These are phyloP conservation scores for Neolamprologus sp. DNA, from an alignment of 2,113 vertebrate species.

Conservation along the genomic window DNA sequence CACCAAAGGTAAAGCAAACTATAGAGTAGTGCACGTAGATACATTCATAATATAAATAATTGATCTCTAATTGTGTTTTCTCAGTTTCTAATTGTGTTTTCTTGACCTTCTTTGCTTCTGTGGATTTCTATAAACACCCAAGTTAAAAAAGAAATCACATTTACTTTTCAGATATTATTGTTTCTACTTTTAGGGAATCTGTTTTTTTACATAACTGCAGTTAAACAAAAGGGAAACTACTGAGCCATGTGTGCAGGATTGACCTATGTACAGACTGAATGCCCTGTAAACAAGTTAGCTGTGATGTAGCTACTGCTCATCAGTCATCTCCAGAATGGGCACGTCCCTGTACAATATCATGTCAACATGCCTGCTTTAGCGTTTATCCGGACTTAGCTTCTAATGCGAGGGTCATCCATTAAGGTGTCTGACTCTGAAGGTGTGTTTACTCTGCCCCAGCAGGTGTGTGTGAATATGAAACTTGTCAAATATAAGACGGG, in stretches of 20 bases:
- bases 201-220: background rate
- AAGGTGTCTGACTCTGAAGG: constrained; percentile 53
- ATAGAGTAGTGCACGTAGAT: background rate
- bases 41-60: background rate
- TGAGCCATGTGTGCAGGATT: background rate
- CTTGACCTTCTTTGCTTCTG: background rate
- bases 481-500: constrained; percentile 58
- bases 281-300: background rate
- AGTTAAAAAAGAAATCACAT: background rate
- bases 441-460: constrained; percentile 59
- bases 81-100: background rate
- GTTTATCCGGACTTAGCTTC: constrained; percentile 35
- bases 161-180: background rate
- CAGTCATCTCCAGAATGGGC: constrained; percentile 12
- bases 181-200: background rate
- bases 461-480: constrained; percentile 68
- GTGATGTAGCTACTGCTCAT: constrained; percentile 20
- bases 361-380: constrained; percentile 18
- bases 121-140: background rate
- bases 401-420: constrained; percentile 61
- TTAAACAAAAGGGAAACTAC: background rate
- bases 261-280: constrained; percentile 3
- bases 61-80: background rate
- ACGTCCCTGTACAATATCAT: constrained; percentile 13
- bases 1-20: background rate